Evolutionary conservation across 2,113 vertebrate species (phyloP).

Genomic region (Micronycteris hirsuta): DNA sequence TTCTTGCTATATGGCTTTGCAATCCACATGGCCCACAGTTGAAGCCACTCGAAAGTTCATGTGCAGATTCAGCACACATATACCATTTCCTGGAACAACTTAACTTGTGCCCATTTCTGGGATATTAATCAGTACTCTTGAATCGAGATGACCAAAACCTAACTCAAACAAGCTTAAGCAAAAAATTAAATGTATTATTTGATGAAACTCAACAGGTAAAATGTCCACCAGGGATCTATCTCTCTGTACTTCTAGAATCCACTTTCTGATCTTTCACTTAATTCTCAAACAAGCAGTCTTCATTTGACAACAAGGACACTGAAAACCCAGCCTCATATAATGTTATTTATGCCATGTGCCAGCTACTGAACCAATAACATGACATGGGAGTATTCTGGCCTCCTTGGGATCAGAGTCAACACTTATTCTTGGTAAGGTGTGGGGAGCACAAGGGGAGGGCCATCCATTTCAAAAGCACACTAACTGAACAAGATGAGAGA

Average conservation of each 20-base stretch:
- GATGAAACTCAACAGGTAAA: background rate
- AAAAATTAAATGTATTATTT: background rate
- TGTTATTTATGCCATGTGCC: background rate
- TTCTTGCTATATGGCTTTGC: background rate
- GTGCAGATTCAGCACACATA: background rate
- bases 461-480: background rate
- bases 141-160: background rate
- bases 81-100: background rate
- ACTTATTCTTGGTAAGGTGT: background rate
- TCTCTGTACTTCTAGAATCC: background rate
- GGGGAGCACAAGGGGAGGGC: accelerated
- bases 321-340: background rate
- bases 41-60: background rate
- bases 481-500: background rate
- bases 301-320: background rate
- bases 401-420: background rate
- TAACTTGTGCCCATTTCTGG: background rate
- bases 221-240: background rate
- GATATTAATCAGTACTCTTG: background rate
- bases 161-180: background rate
- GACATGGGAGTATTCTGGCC: no score
- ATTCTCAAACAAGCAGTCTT: background rate
- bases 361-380: background rate
- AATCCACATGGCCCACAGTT: background rate
- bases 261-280: background rate